Evolutionary conservation across 2,113 vertebrate genomes (phyloP).

Genomic region (Aldabrachelys gigantea): DNA sequence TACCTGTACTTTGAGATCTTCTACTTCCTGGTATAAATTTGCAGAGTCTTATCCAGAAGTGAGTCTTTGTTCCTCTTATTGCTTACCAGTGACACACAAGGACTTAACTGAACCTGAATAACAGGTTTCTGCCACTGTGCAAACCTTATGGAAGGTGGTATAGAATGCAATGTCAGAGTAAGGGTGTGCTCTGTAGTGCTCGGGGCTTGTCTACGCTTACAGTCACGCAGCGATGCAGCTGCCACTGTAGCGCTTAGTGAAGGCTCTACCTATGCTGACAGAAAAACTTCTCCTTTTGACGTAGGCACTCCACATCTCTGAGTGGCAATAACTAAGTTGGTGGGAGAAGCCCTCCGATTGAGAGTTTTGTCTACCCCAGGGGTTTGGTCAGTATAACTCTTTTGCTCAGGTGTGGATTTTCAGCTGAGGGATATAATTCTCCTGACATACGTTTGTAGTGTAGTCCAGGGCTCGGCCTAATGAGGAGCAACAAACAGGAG

Average conservation of each 20-base stretch:
- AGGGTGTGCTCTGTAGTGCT: accelerated
- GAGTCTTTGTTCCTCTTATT: background rate
- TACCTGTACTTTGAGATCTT: background rate
- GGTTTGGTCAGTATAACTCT: background rate
- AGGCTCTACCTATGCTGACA: too few relatives aligned
- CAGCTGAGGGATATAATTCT: background rate
- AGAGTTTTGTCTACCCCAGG: background rate
- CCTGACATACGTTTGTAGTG: too few relatives aligned
- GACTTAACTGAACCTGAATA: background rate
- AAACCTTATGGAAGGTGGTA: background rate
- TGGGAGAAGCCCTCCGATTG: background rate
- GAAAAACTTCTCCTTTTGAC: background rate
- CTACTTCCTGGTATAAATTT: conserved; percentile 3
- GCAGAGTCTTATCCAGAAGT: accelerated
- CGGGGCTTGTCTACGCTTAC: background rate
- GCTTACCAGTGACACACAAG: accelerated
- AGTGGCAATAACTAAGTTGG: background rate
- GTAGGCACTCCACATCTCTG: background rate
- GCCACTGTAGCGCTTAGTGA: too few relatives aligned
- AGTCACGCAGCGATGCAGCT: background rate
- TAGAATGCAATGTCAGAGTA: accelerated
- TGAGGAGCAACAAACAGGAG: background rate
- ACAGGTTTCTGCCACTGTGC: background rate
- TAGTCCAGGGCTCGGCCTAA: background rate
- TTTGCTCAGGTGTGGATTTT: background rate